Base-by-base conservation (phyloP, 2,888 invertebrate genomes). In the Melanchra persicariae region DNA sequence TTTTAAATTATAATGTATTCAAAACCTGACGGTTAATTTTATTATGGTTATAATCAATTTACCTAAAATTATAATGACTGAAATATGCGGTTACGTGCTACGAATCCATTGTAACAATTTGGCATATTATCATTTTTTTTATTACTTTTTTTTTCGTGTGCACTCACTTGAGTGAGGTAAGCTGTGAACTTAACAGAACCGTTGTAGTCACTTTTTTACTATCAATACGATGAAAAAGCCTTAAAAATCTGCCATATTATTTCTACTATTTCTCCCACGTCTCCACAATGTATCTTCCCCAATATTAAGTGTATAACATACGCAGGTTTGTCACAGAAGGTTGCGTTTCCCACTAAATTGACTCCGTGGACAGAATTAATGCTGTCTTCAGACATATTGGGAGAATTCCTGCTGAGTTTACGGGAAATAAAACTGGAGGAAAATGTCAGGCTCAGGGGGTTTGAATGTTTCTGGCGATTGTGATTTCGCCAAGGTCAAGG, bases 281-380 rank as follows among this genome's bases (percentile, higher is more conserved):
- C 4, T 15, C 12, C 1, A 22, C 34, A 24, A 65, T 62, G 24
- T 61, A 34, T 77, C n/a, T 24, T 12, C 45, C 7, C 17, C 15
- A 26, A 58, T 79, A 77, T 55, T 54, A 30, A 67, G 37, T 47
- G 47, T 54, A 26, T 58, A 30, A 52, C 43, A 51, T 12, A 61
- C 40, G 26, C 37, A 55, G 47, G 60, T 61, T 57, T 54, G 51
- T 51, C 45, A 45, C 30, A 70, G 43, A 62, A 77, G 57, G 37
- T 62, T 70, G 43, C 66, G 34, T 77, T 58, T 66, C 52, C 19
- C 54, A 55, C 61, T 40, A 55, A 80, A 82, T 80, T 82, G 83
- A 43, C 59, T 83, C 34, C 82, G 79, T 79, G 79, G 17, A 52
- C 45, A 19, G 82, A 79, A 79, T 79, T 62, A 77, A 78, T 67